Conservation (phyloP, 2,113 vertebrate species). For the Sphaerodactylus townsendi region DNA sequence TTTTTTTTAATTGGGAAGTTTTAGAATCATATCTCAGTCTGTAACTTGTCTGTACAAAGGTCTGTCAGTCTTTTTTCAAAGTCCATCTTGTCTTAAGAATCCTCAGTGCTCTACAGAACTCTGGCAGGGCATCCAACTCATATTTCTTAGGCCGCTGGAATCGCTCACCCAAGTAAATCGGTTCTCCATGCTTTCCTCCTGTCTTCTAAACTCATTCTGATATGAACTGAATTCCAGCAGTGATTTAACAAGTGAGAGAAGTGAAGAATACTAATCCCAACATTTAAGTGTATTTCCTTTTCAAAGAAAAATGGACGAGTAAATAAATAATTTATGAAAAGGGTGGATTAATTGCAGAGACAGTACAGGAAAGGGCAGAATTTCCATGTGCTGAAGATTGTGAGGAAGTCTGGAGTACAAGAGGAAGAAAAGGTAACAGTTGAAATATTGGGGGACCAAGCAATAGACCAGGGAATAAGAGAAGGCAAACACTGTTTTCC, state of each 20-base stretch:
- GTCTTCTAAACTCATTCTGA: rapidly evolving
- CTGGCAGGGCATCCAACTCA: background rate
- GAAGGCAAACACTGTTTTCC: background rate
- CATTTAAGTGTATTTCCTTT: constrained; percentile 11
- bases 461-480: background rate
- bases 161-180: background rate
- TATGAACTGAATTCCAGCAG: background rate
- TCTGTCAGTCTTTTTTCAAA: background rate
- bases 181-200: background rate
- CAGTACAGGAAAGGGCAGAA: background rate
- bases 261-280: constrained; percentile 32
- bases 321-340: constrained; percentile 3
- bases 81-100: background rate
- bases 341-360: background rate
- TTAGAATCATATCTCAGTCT: background rate
- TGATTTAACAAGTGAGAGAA: background rate
- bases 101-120: background rate
- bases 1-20: background rate
- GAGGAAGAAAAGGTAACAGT: background rate
- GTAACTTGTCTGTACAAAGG: background rate
- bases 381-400: background rate
- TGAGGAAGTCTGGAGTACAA: background rate
- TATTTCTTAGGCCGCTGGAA: background rate
- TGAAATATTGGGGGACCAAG: rapidly evolving
- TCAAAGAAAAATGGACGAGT: constrained; percentile 28